Base-by-base conservation (phyloP, 2,797 vertebrate species). In the Zalophus californianus region DNA sequence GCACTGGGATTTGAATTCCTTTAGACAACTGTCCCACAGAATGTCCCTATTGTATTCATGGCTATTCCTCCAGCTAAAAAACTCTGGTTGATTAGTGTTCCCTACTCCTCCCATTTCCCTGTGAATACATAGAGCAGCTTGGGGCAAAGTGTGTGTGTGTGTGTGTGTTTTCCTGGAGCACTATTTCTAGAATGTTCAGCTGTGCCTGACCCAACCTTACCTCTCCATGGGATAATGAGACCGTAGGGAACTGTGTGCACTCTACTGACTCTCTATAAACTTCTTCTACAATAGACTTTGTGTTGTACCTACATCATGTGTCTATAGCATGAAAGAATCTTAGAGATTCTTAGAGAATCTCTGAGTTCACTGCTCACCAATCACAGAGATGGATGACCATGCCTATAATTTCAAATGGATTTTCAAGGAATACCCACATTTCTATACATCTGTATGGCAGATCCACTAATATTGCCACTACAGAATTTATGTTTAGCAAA, bases 401-500 rank as follows among this genome's bases (percentile, higher is more conserved):
- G 20, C 21, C 41, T 48, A 29, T 50, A 38, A 35, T 72, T 86
- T 84, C 79, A 86, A n/a, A 50, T 62, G 52, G 15, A 62, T 27
- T 86, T 13, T 82, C 27, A 70, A 54, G 70, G 38, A 79, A 38
- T 79, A 10, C 4, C 32, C 35, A 2, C 48, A 20, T 66, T 35
- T 79, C 80, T 68, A 23, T n/a, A 41, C 29, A 20, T 64, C 75
- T 77, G 15, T 85, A 58, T 50, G 82, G 54, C 25, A 68, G 75
- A 56, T 82, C 9, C 8, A 87, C 21, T 52, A 54, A 60, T 58
- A 60, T 52, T 62, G 60, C 66, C 48, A 70, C 20, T 52, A 68
- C 29, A 84, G 77, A 86, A 70, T 92, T 68, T 25, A 87, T 70
- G 41, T 18, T 58, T 77, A 87, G 70, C 77, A 88, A 94, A 87